Base-by-base conservation (phyloP, 1,140 invertebrate genomes). In the Polypedilum pembai region DNA sequence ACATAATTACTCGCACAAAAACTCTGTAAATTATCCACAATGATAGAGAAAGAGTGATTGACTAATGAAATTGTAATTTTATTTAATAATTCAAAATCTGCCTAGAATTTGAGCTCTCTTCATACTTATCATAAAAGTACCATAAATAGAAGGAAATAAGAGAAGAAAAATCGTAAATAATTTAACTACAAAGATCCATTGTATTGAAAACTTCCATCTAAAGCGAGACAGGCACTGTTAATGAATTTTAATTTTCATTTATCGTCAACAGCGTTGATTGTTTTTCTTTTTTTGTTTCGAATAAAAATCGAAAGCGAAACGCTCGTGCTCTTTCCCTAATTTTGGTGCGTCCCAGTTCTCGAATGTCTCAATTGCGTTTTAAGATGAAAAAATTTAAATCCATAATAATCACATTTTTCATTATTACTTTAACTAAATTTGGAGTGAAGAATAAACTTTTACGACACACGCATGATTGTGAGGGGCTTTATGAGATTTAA, bases 401-500 rank as follows among this genome's bases (percentile, higher is more conserved):
- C 45, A 56, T 15, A 56, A 56, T 15, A 56, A 56, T 56, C 45
- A 56, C 45, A 56, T n/a, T 33, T 33, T 33, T 56, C 45, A 56
- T 12, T 33, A 33, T 33, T 56, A 15, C 45, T 56, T 56, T 56
- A n/a, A 56, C 45, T 56, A 56, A 56, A 56, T 56, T 56, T 56
- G 45, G 45, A 56, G n/a, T 56, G n/a, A n/a, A n/a, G n/a, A 56
- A n/a, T 56, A n/a, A 56, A 56, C 15, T 56, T 56, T 56, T 33
- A 33, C 24, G 24, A 33, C 24, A 33, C 24, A 33, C 24, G 5
- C 24, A 33, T 33, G 5, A 33, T n/a, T 56, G 45, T 56, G 45
- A 56, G 45, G 45, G 12, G 45, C 24, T 33, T 33, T 33, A 5
- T 33, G 24, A 33, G 24, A 33, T 33, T 33, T 33, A 33, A 56